Percentiles rank a stretch among this genome's conserved stretches.
Evolutionary conservation across 2,797 vertebrate species (phyloP).

Genomic region (Smutsia gigantea): DNA sequence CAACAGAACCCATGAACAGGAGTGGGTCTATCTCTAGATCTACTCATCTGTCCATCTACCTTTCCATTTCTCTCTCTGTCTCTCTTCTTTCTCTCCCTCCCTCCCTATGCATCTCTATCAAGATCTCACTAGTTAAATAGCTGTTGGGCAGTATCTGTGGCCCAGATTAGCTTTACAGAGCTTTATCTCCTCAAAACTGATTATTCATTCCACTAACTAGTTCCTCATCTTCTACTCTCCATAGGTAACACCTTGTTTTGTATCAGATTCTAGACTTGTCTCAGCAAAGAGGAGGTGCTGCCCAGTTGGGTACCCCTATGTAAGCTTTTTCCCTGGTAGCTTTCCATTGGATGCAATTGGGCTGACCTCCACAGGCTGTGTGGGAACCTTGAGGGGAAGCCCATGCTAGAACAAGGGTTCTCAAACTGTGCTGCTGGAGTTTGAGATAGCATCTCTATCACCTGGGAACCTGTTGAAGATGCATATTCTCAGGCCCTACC

Average conservation of each 20-base stretch:
- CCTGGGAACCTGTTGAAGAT: neutral
- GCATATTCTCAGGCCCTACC: neutral
- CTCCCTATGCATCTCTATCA: neutral
- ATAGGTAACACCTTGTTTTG: neutral
- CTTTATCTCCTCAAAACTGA: neutral
- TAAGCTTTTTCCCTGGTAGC: neutral
- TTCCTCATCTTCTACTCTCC: neutral
- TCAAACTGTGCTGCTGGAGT: neutral
- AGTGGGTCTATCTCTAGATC: neutral
- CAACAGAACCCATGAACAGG: neutral
- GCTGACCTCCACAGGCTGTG: neutral
- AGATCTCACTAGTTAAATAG: neutral
- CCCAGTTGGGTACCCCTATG: neutral
- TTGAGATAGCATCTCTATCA: neutral
- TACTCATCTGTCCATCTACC: neutral
- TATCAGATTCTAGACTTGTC: neutral
- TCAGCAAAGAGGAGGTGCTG: neutral
- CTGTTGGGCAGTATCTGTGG: neutral
- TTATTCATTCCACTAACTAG: neutral
- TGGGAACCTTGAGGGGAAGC: neutral
- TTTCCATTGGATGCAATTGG: neutral
- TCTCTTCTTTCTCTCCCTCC: too few relatives aligned
- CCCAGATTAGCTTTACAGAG: slow-evolving; percentile 11
- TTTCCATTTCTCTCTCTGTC: neutral
- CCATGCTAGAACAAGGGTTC: neutral